These are phyloP conservation scores for Helostoma temminkii DNA, from an alignment of 2,797 vertebrate genomes.

Conservation along the genomic window DNA sequence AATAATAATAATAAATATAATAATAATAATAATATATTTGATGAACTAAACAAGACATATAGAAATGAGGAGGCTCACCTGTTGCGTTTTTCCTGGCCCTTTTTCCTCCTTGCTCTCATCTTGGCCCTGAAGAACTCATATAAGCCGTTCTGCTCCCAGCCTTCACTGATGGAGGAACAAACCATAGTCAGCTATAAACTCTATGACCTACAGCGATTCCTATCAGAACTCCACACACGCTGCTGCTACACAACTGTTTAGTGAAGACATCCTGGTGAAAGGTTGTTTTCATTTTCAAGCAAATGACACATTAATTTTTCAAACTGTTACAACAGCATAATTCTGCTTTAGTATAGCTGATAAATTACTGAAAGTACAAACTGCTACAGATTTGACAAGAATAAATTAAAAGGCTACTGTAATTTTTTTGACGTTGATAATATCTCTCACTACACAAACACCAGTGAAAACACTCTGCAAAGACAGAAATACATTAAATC, in stretches of 20 bases:
- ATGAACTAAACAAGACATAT: too few relatives aligned
- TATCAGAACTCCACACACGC: neutral
- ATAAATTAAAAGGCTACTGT: neutral
- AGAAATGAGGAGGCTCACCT: slow-evolving; percentile 88
- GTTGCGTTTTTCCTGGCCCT: slow-evolving; percentile 94
- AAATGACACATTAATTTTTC: neutral
- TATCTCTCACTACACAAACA: too few relatives aligned
- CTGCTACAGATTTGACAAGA: neutral
- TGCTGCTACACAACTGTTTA: neutral
- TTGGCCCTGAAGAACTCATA: slow-evolving; percentile 99
- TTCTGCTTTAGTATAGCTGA: too few relatives aligned
- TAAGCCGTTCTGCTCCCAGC: slow-evolving; percentile 98
- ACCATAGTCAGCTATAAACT: slow-evolving; percentile 7
- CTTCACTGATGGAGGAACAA: slow-evolving; percentile 87
- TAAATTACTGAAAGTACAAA: too few relatives aligned
- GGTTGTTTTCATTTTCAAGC: neutral
- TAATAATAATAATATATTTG: too few relatives aligned
- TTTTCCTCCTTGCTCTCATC: slow-evolving; percentile 95
- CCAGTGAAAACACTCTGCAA: too few relatives aligned
- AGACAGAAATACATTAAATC: too few relatives aligned
- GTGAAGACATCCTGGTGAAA: neutral
- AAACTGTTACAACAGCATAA: neutral
- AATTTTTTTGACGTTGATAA: too few relatives aligned
- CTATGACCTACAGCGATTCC: neutral
- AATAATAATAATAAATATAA: too few relatives aligned